Percentiles rank a stretch among this genome's conserved stretches.
Conservation (phyloP, 2,113 vertebrate species). For the Gallinago media region DNA sequence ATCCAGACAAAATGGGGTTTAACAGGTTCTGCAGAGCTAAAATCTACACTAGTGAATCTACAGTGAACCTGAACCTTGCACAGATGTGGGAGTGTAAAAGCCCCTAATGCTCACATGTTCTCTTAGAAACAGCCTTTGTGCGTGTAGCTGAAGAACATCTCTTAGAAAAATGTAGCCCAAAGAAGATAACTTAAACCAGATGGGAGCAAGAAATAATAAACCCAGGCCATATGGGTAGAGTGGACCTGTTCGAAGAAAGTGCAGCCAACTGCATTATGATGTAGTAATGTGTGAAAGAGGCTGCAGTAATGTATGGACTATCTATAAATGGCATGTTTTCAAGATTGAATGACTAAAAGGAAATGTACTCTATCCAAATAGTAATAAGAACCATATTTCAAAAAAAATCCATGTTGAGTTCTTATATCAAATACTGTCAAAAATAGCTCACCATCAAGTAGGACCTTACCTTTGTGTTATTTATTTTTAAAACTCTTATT, state of each 20-base stretch:
- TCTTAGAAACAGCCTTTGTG: not conserved
- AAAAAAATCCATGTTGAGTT: not conserved
- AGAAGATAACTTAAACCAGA: slow-evolving; percentile 42
- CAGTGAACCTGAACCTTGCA: not conserved
- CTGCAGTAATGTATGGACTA: slow-evolving; percentile 22
- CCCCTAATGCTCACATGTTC: not conserved
- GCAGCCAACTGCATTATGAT: slow-evolving; percentile 44
- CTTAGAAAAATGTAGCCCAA: not conserved
- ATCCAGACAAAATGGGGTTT: not conserved
- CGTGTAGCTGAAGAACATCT: not conserved
- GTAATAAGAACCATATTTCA: slow-evolving; percentile 56
- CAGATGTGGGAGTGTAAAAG: not conserved
- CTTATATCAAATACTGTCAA: not conserved
- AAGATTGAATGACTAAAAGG: slow-evolving; percentile 54
- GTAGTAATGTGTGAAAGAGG: slow-evolving; percentile 63
- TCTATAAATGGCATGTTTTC: slow-evolving; percentile 44
- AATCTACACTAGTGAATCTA: not conserved
- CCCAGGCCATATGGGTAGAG: slow-evolving; percentile 6
- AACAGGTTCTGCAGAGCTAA: not conserved
- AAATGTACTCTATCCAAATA: slow-evolving; percentile 40
- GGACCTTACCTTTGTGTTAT: slow-evolving; percentile 7
- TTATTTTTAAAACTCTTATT: slow-evolving; percentile 1
- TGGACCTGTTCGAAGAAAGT: not conserved
- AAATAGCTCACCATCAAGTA: slow-evolving; percentile 1
- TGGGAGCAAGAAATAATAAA: slow-evolving; percentile 7